These are phyloP conservation scores for Karalla daura DNA, from an alignment of 2,797 vertebrate genomes.

Conservation along the genomic window DNA sequence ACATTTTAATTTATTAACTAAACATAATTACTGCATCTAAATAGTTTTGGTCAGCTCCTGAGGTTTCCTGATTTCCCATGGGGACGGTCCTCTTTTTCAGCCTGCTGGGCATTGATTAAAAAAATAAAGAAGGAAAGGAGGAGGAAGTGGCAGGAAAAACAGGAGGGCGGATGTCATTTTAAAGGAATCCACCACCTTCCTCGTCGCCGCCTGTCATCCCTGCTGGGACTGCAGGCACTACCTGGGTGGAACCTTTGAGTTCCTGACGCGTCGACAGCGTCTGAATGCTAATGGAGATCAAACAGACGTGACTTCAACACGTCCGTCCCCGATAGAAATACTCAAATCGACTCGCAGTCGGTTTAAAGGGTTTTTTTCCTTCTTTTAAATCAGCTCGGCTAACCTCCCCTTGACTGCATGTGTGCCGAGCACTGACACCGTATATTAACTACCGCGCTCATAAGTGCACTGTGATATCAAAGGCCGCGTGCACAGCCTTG, in stretches of 20 bases:
- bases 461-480: slow-evolving; percentile 16
- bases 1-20: slow-evolving; percentile 64
- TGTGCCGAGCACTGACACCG: background rate
- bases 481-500: slow-evolving; percentile 13
- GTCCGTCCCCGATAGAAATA: background rate
- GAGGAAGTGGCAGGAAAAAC: background rate
- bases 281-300: slow-evolving; percentile 53
- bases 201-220: slow-evolving; percentile 44
- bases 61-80: slow-evolving; percentile 65
- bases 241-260: slow-evolving; percentile 37
- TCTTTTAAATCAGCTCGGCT: background rate
- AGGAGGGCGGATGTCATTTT: slow-evolving; percentile 1
- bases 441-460: slow-evolving; percentile 11
- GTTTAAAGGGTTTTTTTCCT: too few species aligned
- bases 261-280: slow-evolving; percentile 7
- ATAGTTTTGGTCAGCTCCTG: slow-evolving; percentile 60
- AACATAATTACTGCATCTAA: slow-evolving; percentile 70
- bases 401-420: background rate
- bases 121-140: slow-evolving; percentile 13
- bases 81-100: slow-evolving; percentile 44
- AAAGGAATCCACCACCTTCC: slow-evolving; percentile 39
- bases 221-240: slow-evolving; percentile 37
- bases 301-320: slow-evolving; percentile 10
- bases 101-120: slow-evolving; percentile 64
- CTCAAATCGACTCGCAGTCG: slow-evolving; percentile 4